Conservation (phyloP, 2,113 vertebrate genomes). For the Mungos mungo region DNA sequence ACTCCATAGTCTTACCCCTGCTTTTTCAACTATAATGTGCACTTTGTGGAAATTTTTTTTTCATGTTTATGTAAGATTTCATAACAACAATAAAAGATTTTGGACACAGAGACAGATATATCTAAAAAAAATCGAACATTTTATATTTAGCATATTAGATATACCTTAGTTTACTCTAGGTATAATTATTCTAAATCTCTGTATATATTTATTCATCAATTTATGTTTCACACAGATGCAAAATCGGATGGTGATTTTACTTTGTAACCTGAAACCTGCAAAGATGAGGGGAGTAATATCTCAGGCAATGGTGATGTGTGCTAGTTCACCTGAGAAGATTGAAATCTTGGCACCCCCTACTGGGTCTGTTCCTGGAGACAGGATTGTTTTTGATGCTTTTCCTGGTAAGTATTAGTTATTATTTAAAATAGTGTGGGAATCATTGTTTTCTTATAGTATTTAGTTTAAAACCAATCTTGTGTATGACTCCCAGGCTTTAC, state of each 20-base stretch:
- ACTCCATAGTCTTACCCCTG: background rate
- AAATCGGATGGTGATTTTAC: slow-evolving; percentile 93
- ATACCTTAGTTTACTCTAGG: slow-evolving; percentile 8
- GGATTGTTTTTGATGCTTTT: slow-evolving; percentile 91
- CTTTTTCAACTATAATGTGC: background rate
- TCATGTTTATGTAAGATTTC: background rate
- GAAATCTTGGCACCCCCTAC: slow-evolving; percentile 94
- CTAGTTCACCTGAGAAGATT: slow-evolving; percentile 93
- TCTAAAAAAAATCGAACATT: background rate
- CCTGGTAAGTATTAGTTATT: slow-evolving; percentile 86
- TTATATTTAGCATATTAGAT: background rate
- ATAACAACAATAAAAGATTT: background rate
- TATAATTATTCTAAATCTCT: background rate
- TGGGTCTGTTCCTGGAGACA: slow-evolving; percentile 91
- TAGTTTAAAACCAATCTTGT: background rate
- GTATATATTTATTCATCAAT: background rate
- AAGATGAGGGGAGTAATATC: slow-evolving; percentile 95
- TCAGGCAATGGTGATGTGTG: slow-evolving; percentile 96
- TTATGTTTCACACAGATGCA: slow-evolving; percentile 89
- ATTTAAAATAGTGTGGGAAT: background rate
- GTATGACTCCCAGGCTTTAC: background rate
- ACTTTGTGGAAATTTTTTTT: background rate
- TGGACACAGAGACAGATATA: background rate
- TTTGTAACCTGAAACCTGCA: slow-evolving; percentile 95
- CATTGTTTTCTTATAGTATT: background rate